Evolutionary conservation across 1,140 invertebrate species (phyloP).

Genomic region (Ceratosolen solmsi): DNA sequence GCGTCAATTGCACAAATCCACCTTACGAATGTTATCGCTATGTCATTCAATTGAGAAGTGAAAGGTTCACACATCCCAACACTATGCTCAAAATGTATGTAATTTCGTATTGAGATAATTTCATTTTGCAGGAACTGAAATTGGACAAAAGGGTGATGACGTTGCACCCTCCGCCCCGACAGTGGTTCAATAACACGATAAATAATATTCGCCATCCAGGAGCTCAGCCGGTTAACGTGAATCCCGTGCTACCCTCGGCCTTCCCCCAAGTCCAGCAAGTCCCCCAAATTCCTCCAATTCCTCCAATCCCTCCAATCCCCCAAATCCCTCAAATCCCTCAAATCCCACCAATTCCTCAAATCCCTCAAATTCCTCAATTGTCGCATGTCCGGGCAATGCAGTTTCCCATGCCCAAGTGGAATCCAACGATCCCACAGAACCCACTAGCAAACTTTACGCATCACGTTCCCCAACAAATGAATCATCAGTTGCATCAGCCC

Average conservation of each 20-base stretch:
- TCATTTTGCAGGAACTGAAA: slow-evolving; percentile 55
- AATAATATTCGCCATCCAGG: slow-evolving; percentile 54
- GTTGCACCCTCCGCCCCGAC: slow-evolving; percentile 23
- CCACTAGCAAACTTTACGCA: background rate
- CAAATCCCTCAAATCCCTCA: no score
- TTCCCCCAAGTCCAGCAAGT: slow-evolving; percentile 21
- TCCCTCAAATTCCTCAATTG: background rate
- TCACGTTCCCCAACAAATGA: background rate
- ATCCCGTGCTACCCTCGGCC: slow-evolving; percentile 32
- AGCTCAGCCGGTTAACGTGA: slow-evolving; percentile 25
- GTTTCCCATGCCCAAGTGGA: slow-evolving; percentile 59
- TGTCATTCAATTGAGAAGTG: no score
- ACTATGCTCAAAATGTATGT: no score
- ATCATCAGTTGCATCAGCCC: background rate
- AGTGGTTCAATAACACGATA: slow-evolving; percentile 60
- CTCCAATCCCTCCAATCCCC: no score
- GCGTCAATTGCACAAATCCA: no score
- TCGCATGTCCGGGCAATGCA: slow-evolving; percentile 36
- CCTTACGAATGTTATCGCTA: no score
- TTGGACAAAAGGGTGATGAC: slow-evolving; percentile 50
- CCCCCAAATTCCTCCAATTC: no score
- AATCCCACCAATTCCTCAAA: background rate
- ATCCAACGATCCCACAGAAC: slow-evolving; percentile 26
- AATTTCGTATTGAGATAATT: no score
- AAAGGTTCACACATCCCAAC: no score